These are phyloP conservation scores for Lepus timidus DNA, from an alignment of 2,113 vertebrate species.

Conservation along the genomic window DNA sequence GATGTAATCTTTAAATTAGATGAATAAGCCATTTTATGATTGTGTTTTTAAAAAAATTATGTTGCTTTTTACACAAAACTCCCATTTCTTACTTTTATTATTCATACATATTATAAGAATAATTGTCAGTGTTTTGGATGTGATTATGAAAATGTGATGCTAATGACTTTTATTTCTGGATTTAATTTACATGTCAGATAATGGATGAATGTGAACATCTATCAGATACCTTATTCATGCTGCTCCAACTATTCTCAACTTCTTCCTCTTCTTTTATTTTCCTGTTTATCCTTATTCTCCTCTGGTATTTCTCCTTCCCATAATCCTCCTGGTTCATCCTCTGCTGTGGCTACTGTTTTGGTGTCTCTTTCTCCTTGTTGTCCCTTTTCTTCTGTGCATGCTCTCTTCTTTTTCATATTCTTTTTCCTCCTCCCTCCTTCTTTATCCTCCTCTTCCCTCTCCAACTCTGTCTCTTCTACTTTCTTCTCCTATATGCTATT, in stretches of 20 bases:
- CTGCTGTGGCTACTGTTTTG: background rate
- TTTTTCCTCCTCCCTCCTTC: fast-evolving
- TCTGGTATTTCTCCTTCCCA: fast-evolving
- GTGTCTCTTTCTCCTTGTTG: background rate
- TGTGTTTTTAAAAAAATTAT: background rate
- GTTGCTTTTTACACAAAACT: background rate
- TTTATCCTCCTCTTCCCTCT: fast-evolving
- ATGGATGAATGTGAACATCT: background rate
- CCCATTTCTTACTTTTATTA: background rate
- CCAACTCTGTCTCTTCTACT: background rate
- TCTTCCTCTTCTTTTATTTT: background rate
- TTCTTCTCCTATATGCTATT: background rate
- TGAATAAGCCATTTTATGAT: background rate
- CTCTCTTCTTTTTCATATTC: fast-evolving
- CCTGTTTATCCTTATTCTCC: background rate
- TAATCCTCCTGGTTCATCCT: background rate
- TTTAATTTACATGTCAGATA: background rate
- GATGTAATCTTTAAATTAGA: background rate
- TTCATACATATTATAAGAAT: background rate
- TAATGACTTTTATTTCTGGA: background rate
- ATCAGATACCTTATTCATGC: fast-evolving
- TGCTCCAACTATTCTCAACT: background rate
- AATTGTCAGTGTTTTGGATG: background rate
- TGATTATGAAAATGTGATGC: background rate
- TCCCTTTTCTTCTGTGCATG: background rate